Evolutionary conservation across 2,113 vertebrate species (phyloP), one percentile per base, ranked within the genome.

Genomic region (Motacilla tschutschensis): DNA sequence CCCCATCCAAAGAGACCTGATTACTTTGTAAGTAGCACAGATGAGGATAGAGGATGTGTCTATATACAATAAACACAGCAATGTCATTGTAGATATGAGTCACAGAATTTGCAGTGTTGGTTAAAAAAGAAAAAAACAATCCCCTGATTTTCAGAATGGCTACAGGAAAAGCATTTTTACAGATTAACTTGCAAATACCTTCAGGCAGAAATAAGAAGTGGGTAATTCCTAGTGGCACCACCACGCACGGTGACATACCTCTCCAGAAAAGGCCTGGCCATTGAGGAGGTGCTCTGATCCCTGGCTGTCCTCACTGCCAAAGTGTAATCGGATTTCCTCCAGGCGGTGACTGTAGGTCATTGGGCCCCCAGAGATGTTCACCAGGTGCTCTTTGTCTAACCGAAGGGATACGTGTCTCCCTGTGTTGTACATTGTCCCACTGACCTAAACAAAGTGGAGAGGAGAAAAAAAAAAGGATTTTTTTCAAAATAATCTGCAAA

Each of bases 371-470:
- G 99, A 99, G 94, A 99, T 98, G 95, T 99, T 99, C 60, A 99
- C 99, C 97, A 99, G 95, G 81, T 99, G 99, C 92, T 99, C 99
- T 88, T 99, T 99, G 96, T 99, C 99, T 95, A 99, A 80, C 55
- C 98, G 97, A 72, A 99, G 98, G 40, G 99, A 99, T 54, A 99
- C 98, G 0, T 99, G 99, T 84, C 99, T 98, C 79, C 99, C 99
- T 6, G 99, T 99, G 88, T 99, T 99, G 96, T 99, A 99, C 99
- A 99, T 99, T 1, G 99, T 99, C 81, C 99, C 99, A 50, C 98
- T 98, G 89, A 99, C 98, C 99, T 99, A 89, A 31, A 91, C 83
- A 78, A 64, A 71, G 93, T 16, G 8, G 18, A 40, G 24, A 25
- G 6, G 11, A 33, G 15, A 4, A 8, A 24, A 19, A 17, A 48